Base-by-base conservation (phyloP, 2,888 invertebrate species). In the Raillietiella orientalis region DNA sequence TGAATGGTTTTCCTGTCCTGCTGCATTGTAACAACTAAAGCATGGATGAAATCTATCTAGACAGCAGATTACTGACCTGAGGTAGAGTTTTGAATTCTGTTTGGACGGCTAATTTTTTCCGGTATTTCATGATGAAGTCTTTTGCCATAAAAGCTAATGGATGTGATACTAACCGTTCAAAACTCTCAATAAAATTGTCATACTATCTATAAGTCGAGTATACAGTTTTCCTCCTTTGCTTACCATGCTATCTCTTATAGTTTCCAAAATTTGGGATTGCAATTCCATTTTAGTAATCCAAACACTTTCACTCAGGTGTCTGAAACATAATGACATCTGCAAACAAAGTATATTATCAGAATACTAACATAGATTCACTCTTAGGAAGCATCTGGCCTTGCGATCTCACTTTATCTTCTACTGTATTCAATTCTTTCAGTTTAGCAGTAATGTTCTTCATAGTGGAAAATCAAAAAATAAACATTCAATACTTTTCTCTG, bases 51-150 rank as follows among this genome's bases (percentile, higher is more conserved):
- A n/a, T n/a, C n/a, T n/a, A n/a, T n/a, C n/a, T n/a, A n/a, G n/a
- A n/a, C n/a, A n/a, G n/a, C n/a, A n/a, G n/a, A n/a, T n/a, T n/a
- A n/a, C n/a, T n/a, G n/a, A n/a, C n/a, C n/a, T n/a, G n/a, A n/a
- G n/a, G n/a, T n/a, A n/a, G n/a, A n/a, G n/a, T n/a, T n/a, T n/a
- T n/a, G n/a, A n/a, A n/a, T n/a, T n/a, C n/a, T n/a, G n/a, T n/a
- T n/a, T n/a, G n/a, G n/a, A n/a, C n/a, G n/a, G n/a, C n/a, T n/a
- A n/a, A n/a, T n/a, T n/a, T n/a, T n/a, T n/a, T n/a, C n/a, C n/a
- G n/a, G n/a, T n/a, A 74, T 33, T 60, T 53, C 35, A 62, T 56
- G 36, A 87, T 59, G 35, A 74, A 71, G 21, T 70, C 64, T 41
- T 62, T 59, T 16, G 48, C 51, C 38, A 51, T 55, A 35, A 62